These are phyloP conservation scores for Melozone crissalis DNA, from an alignment of 2,113 vertebrate genomes.

Conservation along the genomic window DNA sequence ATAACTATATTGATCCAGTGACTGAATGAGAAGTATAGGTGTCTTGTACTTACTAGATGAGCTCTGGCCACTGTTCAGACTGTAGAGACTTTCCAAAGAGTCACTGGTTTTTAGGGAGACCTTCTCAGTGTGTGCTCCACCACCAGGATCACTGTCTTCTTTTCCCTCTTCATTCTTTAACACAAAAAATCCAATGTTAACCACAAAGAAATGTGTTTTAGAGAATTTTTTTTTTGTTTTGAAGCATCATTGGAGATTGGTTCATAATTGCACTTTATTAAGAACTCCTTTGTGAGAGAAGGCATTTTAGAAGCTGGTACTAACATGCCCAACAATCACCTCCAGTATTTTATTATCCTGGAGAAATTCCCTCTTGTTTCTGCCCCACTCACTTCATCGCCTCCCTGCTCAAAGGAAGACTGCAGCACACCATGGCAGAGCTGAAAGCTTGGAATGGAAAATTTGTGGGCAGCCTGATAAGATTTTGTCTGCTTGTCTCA, in stretches of 20 bases:
- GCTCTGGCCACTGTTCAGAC: conserved; percentile 85
- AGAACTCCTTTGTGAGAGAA: background rate
- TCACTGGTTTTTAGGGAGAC: conserved; percentile 74
- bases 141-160: conserved; percentile 65
- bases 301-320: background rate
- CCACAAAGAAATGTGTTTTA: background rate
- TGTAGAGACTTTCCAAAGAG: conserved; percentile 90
- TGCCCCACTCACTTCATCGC: background rate
- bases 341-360: background rate
- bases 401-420: background rate
- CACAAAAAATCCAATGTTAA: conserved; percentile 16
- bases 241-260: background rate
- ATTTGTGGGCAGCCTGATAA: background rate
- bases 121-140: conserved; percentile 66
- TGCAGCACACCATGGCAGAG: background rate
- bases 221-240: background rate
- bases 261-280: background rate
- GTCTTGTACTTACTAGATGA: conserved; percentile 87
- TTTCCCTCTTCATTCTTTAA: conserved; percentile 76
- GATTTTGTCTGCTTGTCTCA: background rate
- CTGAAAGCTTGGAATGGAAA: background rate
- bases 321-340: background rate
- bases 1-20: background rate
- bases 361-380: background rate
- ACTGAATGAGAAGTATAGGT: background rate